Evolutionary conservation across 1,140 invertebrate species (phyloP), one percentile per base, ranked within the genome.

Genomic region (Theocolax elegans): DNA sequence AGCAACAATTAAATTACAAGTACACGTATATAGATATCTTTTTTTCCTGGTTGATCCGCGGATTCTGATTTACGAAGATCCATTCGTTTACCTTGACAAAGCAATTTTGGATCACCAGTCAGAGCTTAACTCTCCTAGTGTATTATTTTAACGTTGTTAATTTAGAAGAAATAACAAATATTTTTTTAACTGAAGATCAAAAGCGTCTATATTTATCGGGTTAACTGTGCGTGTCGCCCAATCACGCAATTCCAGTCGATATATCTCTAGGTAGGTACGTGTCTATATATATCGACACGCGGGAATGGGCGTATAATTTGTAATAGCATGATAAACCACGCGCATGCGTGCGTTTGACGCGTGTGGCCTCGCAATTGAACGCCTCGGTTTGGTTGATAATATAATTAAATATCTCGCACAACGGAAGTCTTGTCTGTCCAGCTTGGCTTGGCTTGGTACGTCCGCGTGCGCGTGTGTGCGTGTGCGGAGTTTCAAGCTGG

Each of bases 351-450:
- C 19, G 8, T 59, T 35, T 56, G 53, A 59, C 35, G 13, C 38
- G 29, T 40, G 17, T 17, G 17, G 19, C 21, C 42, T 19, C 25
- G 38, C 35, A 59, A 42, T 59, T 42, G 13, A 59, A 19, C 21
- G 38, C 56, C n/a, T 42, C 56, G 12, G 21, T 23, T 9, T 31
- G 8, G 31, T 35, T 42, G 31, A n/a, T 59, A 42, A 40, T 59
- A 35, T 23, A 31, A 59, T 59, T 59, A 59, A 42, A 59, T 59
- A 25, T 59, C 19, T 23, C 8, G 56, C 35, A 35, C 17, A 23
- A n/a, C 56, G 35, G 19, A 31, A 35, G 25, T 21, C 27, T 19
- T 3, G 56, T 12, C 3, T 17, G 9, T 59, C 2, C 29, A 56
- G 53, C 53, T 19, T 35, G 31, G 31, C 27, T 38, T 31, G 8